Percentiles rank a stretch among this genome's conserved stretches.
phyloP scores from a whole-genome alignment of 2,113 vertebrate genomes.

The Cathartes aura region DNA sequence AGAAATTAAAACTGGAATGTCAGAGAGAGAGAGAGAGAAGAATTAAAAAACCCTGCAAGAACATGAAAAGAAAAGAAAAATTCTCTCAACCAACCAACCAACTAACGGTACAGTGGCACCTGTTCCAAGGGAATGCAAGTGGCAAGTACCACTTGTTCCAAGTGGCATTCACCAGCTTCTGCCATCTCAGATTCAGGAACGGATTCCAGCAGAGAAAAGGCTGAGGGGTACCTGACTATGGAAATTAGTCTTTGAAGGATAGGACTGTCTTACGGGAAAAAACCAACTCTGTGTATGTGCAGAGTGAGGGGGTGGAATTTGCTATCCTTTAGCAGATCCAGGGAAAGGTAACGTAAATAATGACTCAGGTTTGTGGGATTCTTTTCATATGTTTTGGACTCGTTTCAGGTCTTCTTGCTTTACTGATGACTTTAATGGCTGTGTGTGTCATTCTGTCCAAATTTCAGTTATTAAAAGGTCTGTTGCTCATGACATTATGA shows the following conservation, averaged over 20 bases:
- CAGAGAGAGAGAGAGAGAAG: not conserved
- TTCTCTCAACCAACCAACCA: not conserved
- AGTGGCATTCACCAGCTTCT: not conserved
- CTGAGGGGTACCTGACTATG: not conserved
- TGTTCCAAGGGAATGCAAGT: not conserved
- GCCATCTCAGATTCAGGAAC: not conserved
- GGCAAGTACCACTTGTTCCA: not conserved
- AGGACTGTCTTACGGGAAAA: not conserved
- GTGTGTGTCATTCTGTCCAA: not conserved
- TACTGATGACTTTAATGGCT: not conserved
- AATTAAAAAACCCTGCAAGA: not conserved
- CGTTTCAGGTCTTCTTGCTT: not conserved
- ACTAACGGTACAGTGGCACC: not conserved
- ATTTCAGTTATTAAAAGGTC: not conserved
- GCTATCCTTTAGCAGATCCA: not conserved
- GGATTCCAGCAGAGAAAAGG: not conserved
- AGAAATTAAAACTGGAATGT: not conserved
- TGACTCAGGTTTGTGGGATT: not conserved
- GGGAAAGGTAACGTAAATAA: not conserved
- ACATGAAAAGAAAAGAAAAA: not conserved
- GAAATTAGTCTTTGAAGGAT: not conserved
- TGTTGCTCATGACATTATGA: not conserved
- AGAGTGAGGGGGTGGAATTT: not conserved
- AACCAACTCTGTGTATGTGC: rapidly evolving
- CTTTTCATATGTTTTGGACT: not conserved